These are phyloP conservation scores for Merluccius polli DNA, from an alignment of 2,797 vertebrate species.

Conservation along the genomic window DNA sequence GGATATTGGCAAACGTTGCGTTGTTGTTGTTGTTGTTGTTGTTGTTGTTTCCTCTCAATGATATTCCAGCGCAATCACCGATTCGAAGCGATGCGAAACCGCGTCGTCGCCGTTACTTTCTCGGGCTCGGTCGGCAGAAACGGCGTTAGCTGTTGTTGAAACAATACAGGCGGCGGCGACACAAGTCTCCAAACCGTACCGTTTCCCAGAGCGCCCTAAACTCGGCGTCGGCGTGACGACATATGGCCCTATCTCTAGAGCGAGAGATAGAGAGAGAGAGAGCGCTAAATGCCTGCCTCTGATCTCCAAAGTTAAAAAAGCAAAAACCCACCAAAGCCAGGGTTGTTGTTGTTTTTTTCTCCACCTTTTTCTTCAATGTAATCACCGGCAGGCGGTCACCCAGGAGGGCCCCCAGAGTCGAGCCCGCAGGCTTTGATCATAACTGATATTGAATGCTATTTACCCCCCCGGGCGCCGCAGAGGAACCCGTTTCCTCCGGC, in stretches of 20 bases:
- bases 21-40: too few species aligned
- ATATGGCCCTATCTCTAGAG: neutral
- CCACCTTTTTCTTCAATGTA: slow-evolving; percentile 43
- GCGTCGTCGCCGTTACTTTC: neutral
- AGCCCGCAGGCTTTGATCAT: slow-evolving; percentile 55
- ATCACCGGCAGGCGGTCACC: slow-evolving; percentile 50
- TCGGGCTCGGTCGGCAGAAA: neutral
- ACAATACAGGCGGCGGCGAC: neutral
- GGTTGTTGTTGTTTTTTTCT: neutral
- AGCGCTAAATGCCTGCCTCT: neutral
- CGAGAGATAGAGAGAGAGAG: too few species aligned
- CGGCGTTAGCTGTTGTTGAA: neutral
- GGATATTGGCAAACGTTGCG: neutral
- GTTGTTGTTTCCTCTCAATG: neutral
- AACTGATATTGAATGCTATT: slow-evolving; percentile 57
- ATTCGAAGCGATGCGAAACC: neutral
- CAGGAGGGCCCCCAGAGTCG: slow-evolving; percentile 35
- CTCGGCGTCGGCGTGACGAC: neutral
- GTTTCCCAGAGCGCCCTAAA: neutral
- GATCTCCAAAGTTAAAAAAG: slow-evolving; percentile 5
- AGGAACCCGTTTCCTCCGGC: slow-evolving; percentile 47
- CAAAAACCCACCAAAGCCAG: neutral
- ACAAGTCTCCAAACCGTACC: neutral
- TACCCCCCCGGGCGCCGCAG: slow-evolving; percentile 38
- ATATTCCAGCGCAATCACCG: neutral